Evolutionary conservation across 2,113 vertebrate genomes (phyloP).

Genomic region (Grus americana): DNA sequence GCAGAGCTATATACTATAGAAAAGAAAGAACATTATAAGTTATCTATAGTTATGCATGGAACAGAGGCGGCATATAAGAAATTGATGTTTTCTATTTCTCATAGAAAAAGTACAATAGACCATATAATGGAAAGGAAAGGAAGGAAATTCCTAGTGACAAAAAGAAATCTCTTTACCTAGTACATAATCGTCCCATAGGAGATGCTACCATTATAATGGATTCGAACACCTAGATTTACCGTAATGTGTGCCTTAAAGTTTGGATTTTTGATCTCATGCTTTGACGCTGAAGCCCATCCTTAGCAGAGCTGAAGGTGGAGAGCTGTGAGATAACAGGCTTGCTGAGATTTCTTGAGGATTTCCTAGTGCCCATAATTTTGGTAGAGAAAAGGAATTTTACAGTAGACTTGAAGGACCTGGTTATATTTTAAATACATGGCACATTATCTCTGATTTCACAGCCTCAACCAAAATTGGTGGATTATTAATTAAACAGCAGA

Average conservation of each 20-base stretch:
- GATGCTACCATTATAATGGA: not conserved
- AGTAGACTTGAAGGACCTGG: not conserved
- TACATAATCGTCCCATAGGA: not conserved
- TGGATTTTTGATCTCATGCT: not conserved
- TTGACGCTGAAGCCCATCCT: not conserved
- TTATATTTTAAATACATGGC: not conserved
- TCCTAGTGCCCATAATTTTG: not conserved
- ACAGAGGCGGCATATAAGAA: not conserved
- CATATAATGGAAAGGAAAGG: not conserved
- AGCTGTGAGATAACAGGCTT: not conserved
- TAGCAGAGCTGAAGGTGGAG: not conserved
- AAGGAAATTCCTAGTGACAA: not conserved
- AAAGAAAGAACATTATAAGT: not conserved
- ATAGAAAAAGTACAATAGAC: not conserved
- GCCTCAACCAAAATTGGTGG: not conserved
- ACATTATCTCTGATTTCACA: not conserved
- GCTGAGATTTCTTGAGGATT: not conserved
- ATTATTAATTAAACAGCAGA: not conserved
- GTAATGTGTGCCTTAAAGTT: not conserved
- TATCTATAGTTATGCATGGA: not conserved
- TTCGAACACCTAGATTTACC: not conserved
- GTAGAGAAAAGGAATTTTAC: not conserved
- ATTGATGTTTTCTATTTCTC: not conserved
- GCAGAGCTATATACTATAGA: not conserved
- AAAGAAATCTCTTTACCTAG: not conserved